phyloP scores from a whole-genome alignment of 2,797 vertebrate genomes.

The Amblyopsis hoosieri region DNA sequence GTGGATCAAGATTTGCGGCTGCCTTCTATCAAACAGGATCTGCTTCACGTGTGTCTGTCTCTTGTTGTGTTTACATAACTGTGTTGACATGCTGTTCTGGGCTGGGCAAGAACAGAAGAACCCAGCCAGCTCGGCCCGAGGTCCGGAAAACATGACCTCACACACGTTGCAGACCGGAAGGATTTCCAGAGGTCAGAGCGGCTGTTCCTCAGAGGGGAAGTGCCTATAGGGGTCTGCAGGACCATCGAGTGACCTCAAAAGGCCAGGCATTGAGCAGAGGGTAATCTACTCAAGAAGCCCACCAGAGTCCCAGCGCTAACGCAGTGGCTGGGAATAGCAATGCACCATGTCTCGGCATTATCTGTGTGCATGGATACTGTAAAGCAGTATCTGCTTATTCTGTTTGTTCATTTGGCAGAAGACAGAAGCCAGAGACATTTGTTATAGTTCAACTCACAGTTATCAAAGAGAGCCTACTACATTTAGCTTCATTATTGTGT shows the following conservation, averaged over 20 bases:
- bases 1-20: too few relatives aligned
- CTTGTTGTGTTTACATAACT: constrained; percentile 67
- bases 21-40: too few relatives aligned
- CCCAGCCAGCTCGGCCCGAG: constrained; percentile 24
- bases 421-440: too few relatives aligned
- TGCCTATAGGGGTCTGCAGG: constrained; percentile 54
- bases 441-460: neutral
- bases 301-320: constrained; percentile 32
- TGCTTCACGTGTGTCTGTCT: constrained; percentile 19
- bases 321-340: constrained; percentile 14
- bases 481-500: neutral
- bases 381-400: too few relatives aligned
- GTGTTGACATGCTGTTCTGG: constrained; percentile 60
- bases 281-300: constrained; percentile 58
- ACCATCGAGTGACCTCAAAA: constrained; percentile 68
- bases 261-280: constrained; percentile 58
- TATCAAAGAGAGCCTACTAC: neutral
- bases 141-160: constrained; percentile 76
- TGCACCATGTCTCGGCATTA: neutral
- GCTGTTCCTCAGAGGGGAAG: constrained; percentile 66
- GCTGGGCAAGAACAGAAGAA: constrained; percentile 56
- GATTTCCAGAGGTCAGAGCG: constrained; percentile 71
- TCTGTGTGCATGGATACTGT: too few relatives aligned
- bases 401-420: too few relatives aligned
- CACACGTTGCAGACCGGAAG: constrained; percentile 50